Conservation (phyloP, 2,888 invertebrate species). For the Cactoblastis cactorum region DNA sequence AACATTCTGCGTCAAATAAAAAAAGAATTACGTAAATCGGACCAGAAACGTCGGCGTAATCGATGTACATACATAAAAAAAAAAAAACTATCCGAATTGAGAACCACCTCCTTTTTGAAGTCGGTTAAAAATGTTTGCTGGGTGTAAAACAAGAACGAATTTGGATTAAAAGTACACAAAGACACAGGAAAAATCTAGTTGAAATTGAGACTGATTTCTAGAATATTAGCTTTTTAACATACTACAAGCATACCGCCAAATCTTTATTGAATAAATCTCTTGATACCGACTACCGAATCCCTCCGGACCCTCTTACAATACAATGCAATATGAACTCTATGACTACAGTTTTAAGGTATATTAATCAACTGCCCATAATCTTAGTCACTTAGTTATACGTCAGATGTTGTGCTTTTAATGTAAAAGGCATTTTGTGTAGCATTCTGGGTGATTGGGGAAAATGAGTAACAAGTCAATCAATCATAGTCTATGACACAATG, state of each 20-base stretch:
- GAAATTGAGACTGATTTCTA: background rate
- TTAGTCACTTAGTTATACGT: conserved; percentile 28
- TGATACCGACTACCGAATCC: conserved; percentile 10
- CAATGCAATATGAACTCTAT: background rate
- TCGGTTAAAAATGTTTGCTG: no score
- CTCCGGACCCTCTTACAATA: background rate
- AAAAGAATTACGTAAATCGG: no score
- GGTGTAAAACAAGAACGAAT: background rate
- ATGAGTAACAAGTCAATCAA: conserved; percentile 40
- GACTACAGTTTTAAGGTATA: background rate
- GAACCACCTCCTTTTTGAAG: no score
- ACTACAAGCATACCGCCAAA: background rate
- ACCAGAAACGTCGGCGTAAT: no score
- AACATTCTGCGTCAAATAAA: no score
- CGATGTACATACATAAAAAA: no score
- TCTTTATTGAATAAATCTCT: conserved; percentile 11
- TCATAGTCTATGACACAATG: conserved; percentile 34
- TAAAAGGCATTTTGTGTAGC: conserved; percentile 73
- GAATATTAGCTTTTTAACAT: conserved; percentile 1
- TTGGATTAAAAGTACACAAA: background rate
- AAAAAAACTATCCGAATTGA: no score
- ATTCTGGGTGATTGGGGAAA: conserved; percentile 36
- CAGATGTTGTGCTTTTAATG: conserved; percentile 49
- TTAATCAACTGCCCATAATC: conserved; percentile 16
- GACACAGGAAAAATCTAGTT: background rate